A percentile compares a stretch with the other conserved stretches of the same genome.
Evolutionary conservation across 2,888 invertebrate species (phyloP).

Genomic region (Nephrotoma flavescens): DNA sequence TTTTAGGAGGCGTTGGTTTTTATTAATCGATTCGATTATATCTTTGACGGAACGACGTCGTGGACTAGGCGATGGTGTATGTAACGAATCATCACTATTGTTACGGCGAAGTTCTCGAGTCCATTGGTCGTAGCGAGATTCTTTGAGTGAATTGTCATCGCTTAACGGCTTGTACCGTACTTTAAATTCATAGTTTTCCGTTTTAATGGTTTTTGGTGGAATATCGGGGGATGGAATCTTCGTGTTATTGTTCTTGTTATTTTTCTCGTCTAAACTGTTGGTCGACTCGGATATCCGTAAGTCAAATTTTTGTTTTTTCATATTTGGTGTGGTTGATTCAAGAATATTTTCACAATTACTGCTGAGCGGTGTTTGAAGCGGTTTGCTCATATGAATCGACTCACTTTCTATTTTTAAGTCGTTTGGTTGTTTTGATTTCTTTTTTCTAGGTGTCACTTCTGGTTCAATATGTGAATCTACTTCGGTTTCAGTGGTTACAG

Average conservation of each 20-base stretch:
- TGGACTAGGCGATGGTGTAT: conserved; percentile 7
- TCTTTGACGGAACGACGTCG: conserved; percentile 16
- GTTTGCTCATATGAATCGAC: background rate
- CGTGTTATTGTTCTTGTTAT: conserved; percentile 3
- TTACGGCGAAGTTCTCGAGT: background rate
- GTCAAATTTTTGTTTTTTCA: conserved; percentile 6
- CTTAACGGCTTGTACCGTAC: conserved; percentile 13
- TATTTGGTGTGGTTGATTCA: background rate
- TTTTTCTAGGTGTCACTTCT: background rate
- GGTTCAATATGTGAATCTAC: background rate
- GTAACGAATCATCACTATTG: background rate
- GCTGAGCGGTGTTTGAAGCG: conserved; percentile 2
- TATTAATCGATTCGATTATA: conserved; percentile 31
- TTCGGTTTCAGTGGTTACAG: background rate
- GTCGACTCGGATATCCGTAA: conserved; percentile 15
- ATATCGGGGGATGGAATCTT: background rate
- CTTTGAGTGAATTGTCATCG: conserved; percentile 7
- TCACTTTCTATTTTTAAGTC: background rate
- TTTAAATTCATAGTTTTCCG: conserved; percentile 6
- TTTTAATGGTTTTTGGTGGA: conserved; percentile 6
- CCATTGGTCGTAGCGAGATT: background rate
- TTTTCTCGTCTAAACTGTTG: conserved; percentile 10
- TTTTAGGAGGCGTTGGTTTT: conserved; percentile 26
- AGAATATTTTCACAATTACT: conserved; percentile 6
- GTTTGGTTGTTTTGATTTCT: background rate